phyloP scores from a whole-genome alignment of 2,797 vertebrate species.

The Bradypus variegatus region DNA sequence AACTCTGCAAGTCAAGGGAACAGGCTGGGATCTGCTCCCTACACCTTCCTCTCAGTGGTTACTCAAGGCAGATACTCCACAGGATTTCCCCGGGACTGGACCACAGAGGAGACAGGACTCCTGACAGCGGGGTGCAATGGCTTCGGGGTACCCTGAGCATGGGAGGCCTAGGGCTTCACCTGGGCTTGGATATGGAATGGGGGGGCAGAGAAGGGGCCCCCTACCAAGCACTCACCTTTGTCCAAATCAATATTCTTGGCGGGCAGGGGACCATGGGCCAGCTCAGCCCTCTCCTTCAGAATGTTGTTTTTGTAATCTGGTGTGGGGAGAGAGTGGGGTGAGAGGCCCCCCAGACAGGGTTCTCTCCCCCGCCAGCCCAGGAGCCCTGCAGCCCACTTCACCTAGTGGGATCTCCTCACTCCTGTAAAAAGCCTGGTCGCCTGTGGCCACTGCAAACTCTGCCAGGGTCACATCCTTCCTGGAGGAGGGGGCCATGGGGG shows the following conservation, averaged over 20 bases:
- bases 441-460: conserved; percentile 78
- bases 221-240: conserved; percentile 76
- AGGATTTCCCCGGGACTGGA: background rate
- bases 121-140: too few relatives aligned
- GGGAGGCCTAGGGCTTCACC: background rate
- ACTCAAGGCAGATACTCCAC: background rate
- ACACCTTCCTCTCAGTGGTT: background rate
- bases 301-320: conserved; percentile 98
- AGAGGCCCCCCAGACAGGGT: background rate
- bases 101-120: background rate
- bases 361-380: background rate
- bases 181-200: background rate
- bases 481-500: conserved; percentile 11
- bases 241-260: conserved; percentile 90
- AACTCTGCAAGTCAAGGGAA: conserved; percentile 72
- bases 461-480: conserved; percentile 77
- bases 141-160: background rate
- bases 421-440: conserved; percentile 79
- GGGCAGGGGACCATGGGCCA: conserved; percentile 74
- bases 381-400: conserved; percentile 58
- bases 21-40: background rate
- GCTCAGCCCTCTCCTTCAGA: conserved; percentile 86
- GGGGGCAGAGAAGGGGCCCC: background rate
- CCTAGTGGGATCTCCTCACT: conserved; percentile 85
- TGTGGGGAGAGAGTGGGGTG: background rate